Evolutionary conservation across 1,140 invertebrate genomes (phyloP).

Genomic region (Bombus sylvicola): DNA sequence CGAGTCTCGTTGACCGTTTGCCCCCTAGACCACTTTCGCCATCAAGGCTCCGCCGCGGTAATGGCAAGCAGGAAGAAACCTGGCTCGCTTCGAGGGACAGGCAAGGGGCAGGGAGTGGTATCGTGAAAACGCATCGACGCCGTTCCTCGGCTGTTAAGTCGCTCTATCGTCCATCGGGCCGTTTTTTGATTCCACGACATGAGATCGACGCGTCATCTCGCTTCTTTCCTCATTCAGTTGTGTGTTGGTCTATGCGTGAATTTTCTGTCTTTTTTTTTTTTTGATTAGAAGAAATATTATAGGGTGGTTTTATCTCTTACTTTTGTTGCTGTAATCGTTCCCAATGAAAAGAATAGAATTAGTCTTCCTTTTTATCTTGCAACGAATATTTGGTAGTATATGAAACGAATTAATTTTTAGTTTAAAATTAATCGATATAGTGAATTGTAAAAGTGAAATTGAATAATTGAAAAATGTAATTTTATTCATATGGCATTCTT

Average conservation of each 20-base stretch:
- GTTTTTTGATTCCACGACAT: constrained; percentile 9
- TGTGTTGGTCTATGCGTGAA: not conserved
- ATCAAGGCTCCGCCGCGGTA: constrained; percentile 60
- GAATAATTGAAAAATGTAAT: too few species aligned
- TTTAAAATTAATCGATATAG: too few species aligned
- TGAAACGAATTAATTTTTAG: too few species aligned
- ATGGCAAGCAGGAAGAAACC: constrained; percentile 67
- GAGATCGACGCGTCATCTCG: not conserved
- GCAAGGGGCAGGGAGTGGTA: constrained; percentile 20
- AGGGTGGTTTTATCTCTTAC: too few species aligned
- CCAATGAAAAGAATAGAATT: too few species aligned
- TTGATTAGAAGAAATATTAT: too few species aligned
- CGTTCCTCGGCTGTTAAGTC: constrained; percentile 36
- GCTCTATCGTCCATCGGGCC: constrained; percentile 22
- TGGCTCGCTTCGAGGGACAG: constrained; percentile 46
- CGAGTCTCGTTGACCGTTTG: constrained; percentile 68
- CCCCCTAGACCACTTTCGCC: constrained; percentile 68
- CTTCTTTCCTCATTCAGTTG: not conserved
- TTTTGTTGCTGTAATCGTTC: too few species aligned
- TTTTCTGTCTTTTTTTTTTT: not conserved
- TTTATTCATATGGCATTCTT: too few species aligned
- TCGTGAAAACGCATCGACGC: constrained; percentile 59
- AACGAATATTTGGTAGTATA: too few species aligned
- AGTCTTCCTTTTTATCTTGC: too few species aligned
- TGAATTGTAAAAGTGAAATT: too few species aligned